Percentiles rank a stretch among this genome's conserved stretches.
These are phyloP conservation scores for Xiphorhynchus erythropygius DNA, from an alignment of 2,797 vertebrate species.

Conservation along the genomic window DNA sequence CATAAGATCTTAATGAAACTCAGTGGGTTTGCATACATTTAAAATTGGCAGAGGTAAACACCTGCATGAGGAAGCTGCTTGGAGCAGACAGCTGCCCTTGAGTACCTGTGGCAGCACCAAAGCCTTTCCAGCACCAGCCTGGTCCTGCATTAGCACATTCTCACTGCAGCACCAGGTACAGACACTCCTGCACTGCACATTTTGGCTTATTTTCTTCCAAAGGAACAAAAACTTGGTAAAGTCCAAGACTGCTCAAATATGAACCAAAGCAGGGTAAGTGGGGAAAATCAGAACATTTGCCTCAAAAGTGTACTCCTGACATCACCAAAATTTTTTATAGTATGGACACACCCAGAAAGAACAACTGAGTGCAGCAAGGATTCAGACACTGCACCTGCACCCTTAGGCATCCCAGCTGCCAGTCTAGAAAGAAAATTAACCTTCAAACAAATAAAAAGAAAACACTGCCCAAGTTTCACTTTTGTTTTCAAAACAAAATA, in stretches of 20 bases:
- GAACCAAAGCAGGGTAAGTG: neutral
- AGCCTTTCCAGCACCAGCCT: neutral
- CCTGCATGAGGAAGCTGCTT: neutral
- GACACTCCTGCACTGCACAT: rapidly evolving
- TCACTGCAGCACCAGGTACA: neutral
- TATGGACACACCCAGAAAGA: neutral
- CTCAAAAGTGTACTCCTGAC: neutral
- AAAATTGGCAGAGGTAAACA: neutral
- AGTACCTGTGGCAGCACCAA: neutral
- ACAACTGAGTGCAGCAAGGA: neutral
- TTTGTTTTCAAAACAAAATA: neutral
- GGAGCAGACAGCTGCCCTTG: neutral
- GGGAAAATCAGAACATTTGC: neutral
- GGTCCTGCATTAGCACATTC: neutral
- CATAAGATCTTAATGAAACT: neutral
- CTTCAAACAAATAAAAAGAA: neutral
- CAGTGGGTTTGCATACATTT: neutral
- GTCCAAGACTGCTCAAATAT: neutral
- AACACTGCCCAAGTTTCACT: neutral
- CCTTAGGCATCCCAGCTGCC: neutral
- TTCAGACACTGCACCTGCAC: neutral
- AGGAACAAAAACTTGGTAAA: neutral
- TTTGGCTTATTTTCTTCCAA: neutral
- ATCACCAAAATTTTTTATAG: neutral
- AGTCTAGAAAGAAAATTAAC: neutral